A percentile compares a stretch with the other conserved stretches of the same genome.
Conservation (phyloP, 2,797 vertebrate species). For the Gobionotothen gibberifrons region DNA sequence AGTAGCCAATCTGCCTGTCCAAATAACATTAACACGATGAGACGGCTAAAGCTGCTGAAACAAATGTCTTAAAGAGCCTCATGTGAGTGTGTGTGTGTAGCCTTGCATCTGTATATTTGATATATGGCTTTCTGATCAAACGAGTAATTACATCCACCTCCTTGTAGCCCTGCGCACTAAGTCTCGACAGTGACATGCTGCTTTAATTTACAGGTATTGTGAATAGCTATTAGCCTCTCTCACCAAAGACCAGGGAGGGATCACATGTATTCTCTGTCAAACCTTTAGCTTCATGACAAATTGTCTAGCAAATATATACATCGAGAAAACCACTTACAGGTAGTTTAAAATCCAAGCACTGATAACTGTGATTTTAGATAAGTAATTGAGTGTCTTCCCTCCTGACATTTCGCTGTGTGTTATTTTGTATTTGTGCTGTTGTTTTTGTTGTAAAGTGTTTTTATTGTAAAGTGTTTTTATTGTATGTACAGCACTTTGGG, state of each 20-base stretch:
- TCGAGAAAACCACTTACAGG: constrained; percentile 7
- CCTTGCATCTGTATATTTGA: constrained; percentile 20
- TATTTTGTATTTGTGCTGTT: no score
- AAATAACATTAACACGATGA: constrained; percentile 65
- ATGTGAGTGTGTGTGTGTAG: background rate
- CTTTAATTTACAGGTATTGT: constrained; percentile 44
- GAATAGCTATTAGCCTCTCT: constrained; percentile 20
- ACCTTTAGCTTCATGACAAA: constrained; percentile 33
- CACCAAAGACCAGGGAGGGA: constrained; percentile 19
- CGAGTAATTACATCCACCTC: constrained; percentile 43
- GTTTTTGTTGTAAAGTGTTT: no score
- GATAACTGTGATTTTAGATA: constrained; percentile 32
- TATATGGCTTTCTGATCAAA: constrained; percentile 43
- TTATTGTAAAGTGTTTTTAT: no score
- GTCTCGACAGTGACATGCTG: constrained; percentile 31
- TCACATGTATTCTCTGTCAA: constrained; percentile 41
- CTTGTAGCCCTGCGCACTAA: constrained; percentile 26
- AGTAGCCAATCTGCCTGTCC: constrained; percentile 69
- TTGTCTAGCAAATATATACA: constrained; percentile 24
- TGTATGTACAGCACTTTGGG: no score
- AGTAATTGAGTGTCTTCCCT: constrained; percentile 23
- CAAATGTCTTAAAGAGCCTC: constrained; percentile 48
- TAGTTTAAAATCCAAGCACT: constrained; percentile 28
- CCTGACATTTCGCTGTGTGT: no score
- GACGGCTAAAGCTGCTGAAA: constrained; percentile 51